Percentiles rank a stretch among this genome's conserved stretches.
These are phyloP conservation scores for Heloderma charlesbogerti DNA, from an alignment of 2,113 vertebrate genomes.

Conservation along the genomic window DNA sequence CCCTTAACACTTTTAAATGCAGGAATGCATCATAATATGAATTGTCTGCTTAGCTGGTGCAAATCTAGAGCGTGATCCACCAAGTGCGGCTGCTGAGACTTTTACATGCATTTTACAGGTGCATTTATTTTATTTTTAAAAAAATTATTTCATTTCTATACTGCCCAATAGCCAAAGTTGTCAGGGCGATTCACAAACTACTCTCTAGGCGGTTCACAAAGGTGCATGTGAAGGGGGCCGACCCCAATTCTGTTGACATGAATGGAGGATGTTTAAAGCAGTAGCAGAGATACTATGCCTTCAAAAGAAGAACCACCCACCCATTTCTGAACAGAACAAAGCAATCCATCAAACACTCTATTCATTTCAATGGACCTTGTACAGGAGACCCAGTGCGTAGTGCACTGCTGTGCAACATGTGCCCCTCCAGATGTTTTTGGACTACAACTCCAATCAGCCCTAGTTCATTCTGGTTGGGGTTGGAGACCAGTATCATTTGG, in stretches of 20 bases:
- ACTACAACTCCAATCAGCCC: not conserved
- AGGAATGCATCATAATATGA: constrained; percentile 75
- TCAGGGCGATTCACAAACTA: too few relatives aligned
- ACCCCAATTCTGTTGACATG: not conserved
- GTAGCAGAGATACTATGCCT: not conserved
- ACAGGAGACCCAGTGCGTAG: not conserved
- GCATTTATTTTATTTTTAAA: too few relatives aligned
- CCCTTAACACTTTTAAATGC: constrained; percentile 66
- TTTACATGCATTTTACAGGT: not conserved
- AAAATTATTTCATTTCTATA: too few relatives aligned
- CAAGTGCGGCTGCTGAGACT: not conserved
- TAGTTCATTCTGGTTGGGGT: not conserved
- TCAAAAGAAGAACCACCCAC: constrained; percentile 56
- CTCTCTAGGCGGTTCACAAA: too few relatives aligned
- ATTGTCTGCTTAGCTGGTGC: constrained; percentile 73
- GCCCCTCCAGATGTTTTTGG: not conserved
- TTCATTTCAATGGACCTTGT: not conserved
- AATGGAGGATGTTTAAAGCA: not conserved
- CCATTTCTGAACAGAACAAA: constrained; percentile 66
- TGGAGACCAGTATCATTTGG: not conserved
- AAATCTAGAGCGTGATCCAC: constrained; percentile 59
- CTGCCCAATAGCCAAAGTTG: too few relatives aligned
- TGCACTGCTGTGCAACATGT: not conserved
- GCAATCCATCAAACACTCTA: constrained; percentile 5
- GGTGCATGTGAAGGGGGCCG: not conserved